These are phyloP conservation scores for Eptatretus burgeri DNA, from an alignment of 2,113 vertebrate genomes.

Conservation along the genomic window DNA sequence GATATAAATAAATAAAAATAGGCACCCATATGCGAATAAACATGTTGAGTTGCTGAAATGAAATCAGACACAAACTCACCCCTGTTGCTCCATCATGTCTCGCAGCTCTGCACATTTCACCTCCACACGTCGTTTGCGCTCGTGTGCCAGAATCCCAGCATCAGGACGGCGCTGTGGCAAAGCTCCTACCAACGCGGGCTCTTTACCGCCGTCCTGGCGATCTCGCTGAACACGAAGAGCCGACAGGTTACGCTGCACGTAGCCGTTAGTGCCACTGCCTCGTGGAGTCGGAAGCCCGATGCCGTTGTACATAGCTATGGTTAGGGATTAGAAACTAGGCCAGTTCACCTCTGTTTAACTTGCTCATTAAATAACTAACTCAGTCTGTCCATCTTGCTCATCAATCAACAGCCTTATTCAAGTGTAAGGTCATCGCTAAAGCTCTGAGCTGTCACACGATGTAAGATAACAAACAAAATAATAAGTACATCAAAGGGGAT, in stretches of 20 bases:
- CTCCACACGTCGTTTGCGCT: slow-evolving; percentile 60
- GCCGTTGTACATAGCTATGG: slow-evolving; percentile 46
- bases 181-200: slow-evolving; percentile 26
- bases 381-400: too few species aligned
- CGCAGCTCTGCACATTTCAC: slow-evolving; percentile 63
- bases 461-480: too few species aligned
- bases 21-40: too few species aligned
- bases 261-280: slow-evolving; percentile 67
- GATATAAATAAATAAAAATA: too few species aligned
- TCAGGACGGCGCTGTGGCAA: slow-evolving; percentile 54
- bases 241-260: slow-evolving; percentile 62
- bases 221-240: slow-evolving; percentile 39
- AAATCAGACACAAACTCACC: slow-evolving; percentile 19
- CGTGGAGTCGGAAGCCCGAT: slow-evolving; percentile 59
- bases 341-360: too few species aligned
- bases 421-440: too few species aligned
- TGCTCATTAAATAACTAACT: too few species aligned
- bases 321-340: too few species aligned
- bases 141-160: slow-evolving; percentile 63
- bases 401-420: too few species aligned
- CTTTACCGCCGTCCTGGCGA: slow-evolving; percentile 36
- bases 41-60: neutral
- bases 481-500: too few species aligned
- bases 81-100: slow-evolving; percentile 84
- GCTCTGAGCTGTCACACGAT: too few species aligned